Percentiles rank a stretch among this genome's conserved stretches.
phyloP scores from a whole-genome alignment of 2,113 vertebrate species.

The Eulacestoma nigropectus region DNA sequence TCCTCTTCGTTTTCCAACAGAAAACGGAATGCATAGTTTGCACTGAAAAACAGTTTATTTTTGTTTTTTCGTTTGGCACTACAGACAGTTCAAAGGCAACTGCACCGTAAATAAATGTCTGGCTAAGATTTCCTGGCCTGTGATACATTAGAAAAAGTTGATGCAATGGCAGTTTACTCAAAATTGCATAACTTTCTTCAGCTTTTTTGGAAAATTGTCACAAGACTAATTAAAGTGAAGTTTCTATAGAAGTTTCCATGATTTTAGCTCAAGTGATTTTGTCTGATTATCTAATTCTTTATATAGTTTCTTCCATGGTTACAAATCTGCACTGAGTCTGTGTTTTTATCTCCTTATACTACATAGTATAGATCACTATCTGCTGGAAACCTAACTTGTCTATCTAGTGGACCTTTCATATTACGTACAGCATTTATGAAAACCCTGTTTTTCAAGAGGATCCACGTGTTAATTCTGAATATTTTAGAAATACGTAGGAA shows the following conservation, averaged over 20 bases:
- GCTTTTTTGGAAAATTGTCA: not conserved
- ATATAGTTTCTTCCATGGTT: not conserved
- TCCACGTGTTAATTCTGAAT: not conserved
- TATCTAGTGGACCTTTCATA: not conserved
- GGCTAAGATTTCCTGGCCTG: not conserved
- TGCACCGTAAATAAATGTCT: conserved; percentile 2
- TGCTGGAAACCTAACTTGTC: not conserved
- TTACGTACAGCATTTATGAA: not conserved
- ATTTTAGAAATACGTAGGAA: not conserved
- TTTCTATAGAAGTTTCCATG: not conserved
- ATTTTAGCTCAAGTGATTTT: not conserved
- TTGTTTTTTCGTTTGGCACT: not conserved
- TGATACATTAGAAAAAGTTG: not conserved
- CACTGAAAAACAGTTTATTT: not conserved
- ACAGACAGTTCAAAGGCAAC: conserved; percentile 1
- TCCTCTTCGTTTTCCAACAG: not conserved
- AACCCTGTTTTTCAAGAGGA: not conserved
- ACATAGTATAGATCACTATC: not conserved
- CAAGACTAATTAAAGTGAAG: not conserved
- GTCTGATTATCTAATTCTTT: not conserved
- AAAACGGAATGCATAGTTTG: not conserved
- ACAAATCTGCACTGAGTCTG: not conserved
- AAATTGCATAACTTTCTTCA: not conserved
- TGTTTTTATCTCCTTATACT: not conserved
- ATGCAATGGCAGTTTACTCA: not conserved